phyloP scores from a whole-genome alignment of 64 coral and sea anemone genomes.

The Catalaphyllia jardinei region DNA sequence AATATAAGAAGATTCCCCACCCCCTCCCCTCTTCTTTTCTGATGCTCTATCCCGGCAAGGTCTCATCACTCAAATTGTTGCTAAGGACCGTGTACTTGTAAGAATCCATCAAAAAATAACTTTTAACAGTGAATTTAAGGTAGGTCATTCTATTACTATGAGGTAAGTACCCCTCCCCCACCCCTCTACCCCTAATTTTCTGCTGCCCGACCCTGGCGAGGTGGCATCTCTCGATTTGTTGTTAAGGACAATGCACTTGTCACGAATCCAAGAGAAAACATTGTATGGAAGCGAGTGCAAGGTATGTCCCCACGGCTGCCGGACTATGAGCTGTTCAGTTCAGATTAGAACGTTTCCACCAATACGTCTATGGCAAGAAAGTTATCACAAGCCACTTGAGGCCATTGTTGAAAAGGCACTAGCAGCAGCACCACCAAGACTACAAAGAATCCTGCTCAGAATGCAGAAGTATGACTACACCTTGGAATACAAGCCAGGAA shows the following conservation, averaged over 20 bases:
- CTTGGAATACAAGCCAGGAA: slow-evolving; percentile 42
- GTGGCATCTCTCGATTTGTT: too few relatives aligned
- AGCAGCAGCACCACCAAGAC: slow-evolving; percentile 22
- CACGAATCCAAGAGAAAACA: background rate
- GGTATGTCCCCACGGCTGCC: too few relatives aligned
- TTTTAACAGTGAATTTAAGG: background rate
- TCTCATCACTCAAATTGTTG: background rate
- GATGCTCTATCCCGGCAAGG: background rate
- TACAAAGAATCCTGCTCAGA: slow-evolving; percentile 52
- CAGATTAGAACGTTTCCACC: slow-evolving; percentile 50
- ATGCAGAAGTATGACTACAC: slow-evolving; percentile 54
- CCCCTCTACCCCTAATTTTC: background rate
- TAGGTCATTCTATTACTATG: background rate
- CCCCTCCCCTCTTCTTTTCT: background rate
- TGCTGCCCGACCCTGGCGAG: background rate
- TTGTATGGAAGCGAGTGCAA: too few relatives aligned
- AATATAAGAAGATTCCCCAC: slow-evolving; percentile 5
- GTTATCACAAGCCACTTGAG: slow-evolving; percentile 51
- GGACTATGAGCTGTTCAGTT: slow-evolving; percentile 38
- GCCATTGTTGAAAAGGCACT: slow-evolving; percentile 52
- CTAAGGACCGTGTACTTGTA: background rate
- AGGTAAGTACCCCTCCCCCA: background rate
- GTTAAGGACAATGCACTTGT: background rate
- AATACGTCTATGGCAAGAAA: slow-evolving; percentile 52
- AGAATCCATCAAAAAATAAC: background rate